phyloP scores from a whole-genome alignment of 2,113 vertebrate species.

The Dissostichus mawsoni region DNA sequence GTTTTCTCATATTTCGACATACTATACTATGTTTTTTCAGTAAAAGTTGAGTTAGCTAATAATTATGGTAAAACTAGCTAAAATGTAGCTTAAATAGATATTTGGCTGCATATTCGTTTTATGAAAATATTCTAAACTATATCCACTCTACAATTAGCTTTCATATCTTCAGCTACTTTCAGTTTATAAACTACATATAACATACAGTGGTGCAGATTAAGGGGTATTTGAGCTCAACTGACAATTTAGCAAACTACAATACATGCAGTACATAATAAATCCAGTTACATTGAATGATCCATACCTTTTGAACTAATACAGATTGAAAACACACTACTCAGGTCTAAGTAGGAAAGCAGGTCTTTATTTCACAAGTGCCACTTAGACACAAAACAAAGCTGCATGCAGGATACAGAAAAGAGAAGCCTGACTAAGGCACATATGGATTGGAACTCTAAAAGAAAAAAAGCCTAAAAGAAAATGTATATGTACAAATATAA shows the following conservation, averaged over 20 bases:
- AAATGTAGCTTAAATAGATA: not conserved
- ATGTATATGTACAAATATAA: conserved; percentile 56
- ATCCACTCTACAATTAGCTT: too few relatives aligned
- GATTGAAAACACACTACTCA: not conserved
- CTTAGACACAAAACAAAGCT: conserved; percentile 54
- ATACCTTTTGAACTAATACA: not conserved
- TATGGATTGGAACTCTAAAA: conserved; percentile 49
- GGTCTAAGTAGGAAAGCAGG: conserved; percentile 40
- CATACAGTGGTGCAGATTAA: not conserved
- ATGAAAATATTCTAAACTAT: not conserved
- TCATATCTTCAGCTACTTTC: not conserved
- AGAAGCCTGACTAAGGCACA: conserved; percentile 68
- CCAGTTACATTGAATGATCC: too few relatives aligned
- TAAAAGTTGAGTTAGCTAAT: not conserved
- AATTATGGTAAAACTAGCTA: not conserved
- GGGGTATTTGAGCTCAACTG: not conserved
- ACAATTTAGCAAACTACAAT: not conserved
- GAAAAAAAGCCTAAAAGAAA: conserved; percentile 21
- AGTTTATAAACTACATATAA: not conserved
- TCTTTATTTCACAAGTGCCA: conserved; percentile 61
- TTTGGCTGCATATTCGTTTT: not conserved
- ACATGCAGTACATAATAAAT: not conserved
- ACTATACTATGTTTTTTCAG: not conserved
- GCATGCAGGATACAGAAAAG: conserved; percentile 34
- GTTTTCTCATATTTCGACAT: too few relatives aligned